Conservation (phyloP, 1,140 invertebrate genomes). For the Chlorops oryzae region DNA sequence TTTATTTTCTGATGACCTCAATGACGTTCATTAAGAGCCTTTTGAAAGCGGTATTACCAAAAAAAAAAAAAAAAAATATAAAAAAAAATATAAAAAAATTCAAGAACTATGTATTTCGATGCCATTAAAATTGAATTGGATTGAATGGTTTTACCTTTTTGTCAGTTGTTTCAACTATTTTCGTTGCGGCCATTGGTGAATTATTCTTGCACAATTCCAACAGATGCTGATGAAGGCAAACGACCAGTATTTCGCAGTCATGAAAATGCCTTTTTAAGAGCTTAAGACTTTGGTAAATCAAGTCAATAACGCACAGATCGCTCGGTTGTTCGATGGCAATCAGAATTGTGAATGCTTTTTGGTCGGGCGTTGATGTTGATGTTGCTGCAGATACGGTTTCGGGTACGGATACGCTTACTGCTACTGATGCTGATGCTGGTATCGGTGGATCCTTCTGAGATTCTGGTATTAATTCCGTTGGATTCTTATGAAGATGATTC, state of each 20-base stretch:
- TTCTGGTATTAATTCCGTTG: not conserved
- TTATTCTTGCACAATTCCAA: constrained; percentile 39
- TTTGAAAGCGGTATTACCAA: no score
- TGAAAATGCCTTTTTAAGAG: constrained; percentile 44
- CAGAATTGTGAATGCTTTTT: constrained; percentile 46
- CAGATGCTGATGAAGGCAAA: constrained; percentile 40
- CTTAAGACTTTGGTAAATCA: constrained; percentile 48
- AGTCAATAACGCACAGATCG: constrained; percentile 47
- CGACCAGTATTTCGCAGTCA: constrained; percentile 45
- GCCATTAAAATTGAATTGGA: no score
- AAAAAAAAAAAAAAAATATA: no score
- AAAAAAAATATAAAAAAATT: no score
- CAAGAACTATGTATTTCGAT: no score
- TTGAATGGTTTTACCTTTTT: no score
- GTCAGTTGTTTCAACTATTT: no score
- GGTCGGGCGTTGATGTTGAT: constrained; percentile 13
- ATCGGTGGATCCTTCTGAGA: constrained; percentile 15
- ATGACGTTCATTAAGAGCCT: no score
- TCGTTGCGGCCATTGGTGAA: no score
- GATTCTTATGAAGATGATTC: no score
- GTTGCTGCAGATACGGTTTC: constrained; percentile 18
- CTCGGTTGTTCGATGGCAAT: constrained; percentile 47
- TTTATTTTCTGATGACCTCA: no score
- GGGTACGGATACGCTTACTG: constrained; percentile 21
- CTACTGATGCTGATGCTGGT: constrained; percentile 18